Conservation (phyloP, 2,113 vertebrate genomes). For the Gymnorhina tibicen region DNA sequence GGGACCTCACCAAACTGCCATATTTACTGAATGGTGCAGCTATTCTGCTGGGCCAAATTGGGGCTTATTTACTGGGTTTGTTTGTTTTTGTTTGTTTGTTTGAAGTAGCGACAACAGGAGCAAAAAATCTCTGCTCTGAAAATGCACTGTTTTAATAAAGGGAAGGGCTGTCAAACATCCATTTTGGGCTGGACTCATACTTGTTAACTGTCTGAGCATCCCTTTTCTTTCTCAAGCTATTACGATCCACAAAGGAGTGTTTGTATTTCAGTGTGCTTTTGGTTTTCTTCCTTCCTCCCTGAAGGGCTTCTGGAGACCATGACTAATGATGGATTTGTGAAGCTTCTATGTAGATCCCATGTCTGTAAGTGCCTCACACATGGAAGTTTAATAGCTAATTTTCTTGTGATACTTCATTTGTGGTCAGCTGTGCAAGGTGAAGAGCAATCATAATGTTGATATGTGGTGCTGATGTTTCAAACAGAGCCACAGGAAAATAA, state of each 20-base stretch:
- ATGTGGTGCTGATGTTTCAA: background rate
- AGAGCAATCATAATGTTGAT: background rate
- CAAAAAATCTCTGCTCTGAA: background rate
- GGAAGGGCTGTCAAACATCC: background rate
- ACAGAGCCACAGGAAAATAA: background rate
- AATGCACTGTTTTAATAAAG: conserved; percentile 29
- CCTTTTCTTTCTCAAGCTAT: background rate
- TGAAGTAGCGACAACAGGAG: background rate
- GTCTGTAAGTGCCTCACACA: background rate
- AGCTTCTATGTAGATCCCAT: background rate
- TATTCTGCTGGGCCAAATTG: conserved; percentile 52
- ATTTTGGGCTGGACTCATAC: background rate
- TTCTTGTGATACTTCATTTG: background rate
- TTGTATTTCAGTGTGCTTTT: background rate
- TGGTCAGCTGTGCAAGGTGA: conserved; percentile 1
- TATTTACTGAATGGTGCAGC: conserved; percentile 55
- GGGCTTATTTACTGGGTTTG: conserved; percentile 40
- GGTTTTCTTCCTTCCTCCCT: background rate
- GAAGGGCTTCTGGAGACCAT: background rate
- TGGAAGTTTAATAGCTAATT: background rate
- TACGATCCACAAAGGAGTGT: background rate
- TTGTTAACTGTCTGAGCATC: background rate
- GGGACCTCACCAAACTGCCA: conserved; percentile 21
- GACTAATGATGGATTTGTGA: background rate
- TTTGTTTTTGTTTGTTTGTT: background rate